Base-by-base conservation (phyloP, 2,797 vertebrate genomes). In the Pseudochirops cupreus region DNA sequence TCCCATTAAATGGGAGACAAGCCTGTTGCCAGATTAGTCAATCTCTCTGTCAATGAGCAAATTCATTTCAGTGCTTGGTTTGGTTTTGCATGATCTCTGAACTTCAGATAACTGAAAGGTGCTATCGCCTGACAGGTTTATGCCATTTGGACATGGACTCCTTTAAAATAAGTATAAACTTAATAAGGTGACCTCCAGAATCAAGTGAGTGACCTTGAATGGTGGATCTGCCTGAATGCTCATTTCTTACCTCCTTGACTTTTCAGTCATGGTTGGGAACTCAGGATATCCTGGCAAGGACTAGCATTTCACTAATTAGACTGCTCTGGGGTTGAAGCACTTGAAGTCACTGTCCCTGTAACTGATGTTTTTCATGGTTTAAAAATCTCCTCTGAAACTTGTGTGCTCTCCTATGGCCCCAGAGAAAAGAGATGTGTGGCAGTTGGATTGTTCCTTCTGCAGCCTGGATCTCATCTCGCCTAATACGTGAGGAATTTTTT, bases 261-360 rank as follows among this genome's bases (percentile, higher is more conserved):
- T 82, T 82, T 39, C 74, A 46, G n/a, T 21, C 18, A 0, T 59
- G 10, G 9, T 59, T 9, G 9, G 90, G 1, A 56, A 92, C 53
- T 55, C 39, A 24, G 4, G 90, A 96, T 56, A 33, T 89, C 50
- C 29, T 82, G 56, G 5, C 56, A 92, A 95, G 90, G 33, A 57
- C n/a, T n/a, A 82, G 33, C 62, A 11, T 95, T 93, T 31, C 74
- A 11, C 94, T 92, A 56, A 58, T 26, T 62, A 1, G 87, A 92
- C 62, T 95, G 74, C 59, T 96, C 91, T 96, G 58, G 94, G 96
- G 87, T 96, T 96, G 91, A 93, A 33, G 82, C 7, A 58, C 14
- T 0, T 0, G 33, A 95, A 87, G 52, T 91, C 94, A 46, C 74
- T 46, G 62, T 74, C 33, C 33, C 14, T 9, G 28, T 91, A 92